Evolutionary conservation across 1,140 invertebrate species (phyloP).

Genomic region (Drosophila melanogaster): Release_6_plus_ISO1_MT NT_037436.4:13356001-13356500

Average conservation of each 20-base stretch:
- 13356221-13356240: background rate
- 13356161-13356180: background rate
- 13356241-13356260: background rate
- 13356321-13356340: background rate
- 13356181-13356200: background rate
- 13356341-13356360: background rate
- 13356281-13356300: background rate
- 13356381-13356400: background rate
- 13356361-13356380: background rate
- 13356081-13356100: background rate
- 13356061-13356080: background rate
- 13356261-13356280: too few species aligned
- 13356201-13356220: background rate
- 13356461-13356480: conserved; percentile 20
- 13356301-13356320: too few species aligned
- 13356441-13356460: conserved; percentile 24
- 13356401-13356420: conserved; percentile 19
- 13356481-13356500: conserved; percentile 51
- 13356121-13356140: background rate
- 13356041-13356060: background rate
- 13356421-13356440: conserved; percentile 1
- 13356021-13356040: background rate
- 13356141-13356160: background rate
- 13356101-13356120: background rate
- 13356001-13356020: background rate